Base-by-base conservation (phyloP, 2,888 invertebrate genomes). In the Caradrina kadenii region DNA sequence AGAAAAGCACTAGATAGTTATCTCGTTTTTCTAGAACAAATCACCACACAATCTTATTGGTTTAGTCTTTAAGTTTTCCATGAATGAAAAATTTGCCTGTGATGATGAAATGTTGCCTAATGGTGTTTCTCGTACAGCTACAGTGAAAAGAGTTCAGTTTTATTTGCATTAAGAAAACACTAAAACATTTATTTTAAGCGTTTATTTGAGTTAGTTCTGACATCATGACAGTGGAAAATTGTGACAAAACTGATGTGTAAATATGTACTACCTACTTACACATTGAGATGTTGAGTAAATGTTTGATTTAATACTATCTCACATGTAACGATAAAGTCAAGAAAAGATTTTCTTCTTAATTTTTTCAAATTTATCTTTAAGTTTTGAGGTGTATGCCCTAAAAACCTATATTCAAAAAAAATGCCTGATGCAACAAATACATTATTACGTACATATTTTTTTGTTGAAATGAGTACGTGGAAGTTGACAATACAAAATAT, bases 171-270 rank as follows among this genome's bases (percentile, higher is more conserved):
- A 53, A 49, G 48, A 55, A 73, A 63, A 65, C 58, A 67, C 7
- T 22, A 42, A 39, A 22, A 63, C 63, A 63, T 75, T 69, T 55
- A 68, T 74, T 63, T 61, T 73, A 22, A 56, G 31, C 58, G 39
- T 60, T 54, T 71, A 67, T 77, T 76, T 76, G 56, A 67, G 35
- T 62, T 58, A 2, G 13, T 63, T 74, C 65, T 69, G 56, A 58
- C 59, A 78, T 68, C 48, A 59, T 69, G 74, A 64, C 66, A 79
- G 58, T 69, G 78, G 79, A 79, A 79, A 77, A 79, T 77, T 79
- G 61, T 78, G 74, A 79, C 69, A 63, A 74, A 78, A 63, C 67
- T 7, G 11, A 31, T 42, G 10, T 71, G 58, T 58, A 66, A 79
- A 78, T 74, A 74, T 74, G 63, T 63, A 50, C 52, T 61, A 65